phyloP scores from a whole-genome alignment of 2,888 invertebrate species.

The Acholoe squamosa region DNA sequence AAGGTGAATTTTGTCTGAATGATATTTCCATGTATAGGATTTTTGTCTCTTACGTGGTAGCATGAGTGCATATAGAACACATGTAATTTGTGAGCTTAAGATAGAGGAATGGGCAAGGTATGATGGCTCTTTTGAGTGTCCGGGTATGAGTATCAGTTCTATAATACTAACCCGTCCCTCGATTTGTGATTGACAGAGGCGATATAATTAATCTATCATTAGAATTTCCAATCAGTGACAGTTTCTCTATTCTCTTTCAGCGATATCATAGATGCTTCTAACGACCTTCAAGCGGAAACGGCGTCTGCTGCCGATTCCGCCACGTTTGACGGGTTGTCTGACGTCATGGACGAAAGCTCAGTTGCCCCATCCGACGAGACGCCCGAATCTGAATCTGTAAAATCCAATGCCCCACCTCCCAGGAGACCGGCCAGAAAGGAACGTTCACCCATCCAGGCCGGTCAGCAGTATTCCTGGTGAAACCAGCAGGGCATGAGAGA shows the following conservation, averaged over 20 bases:
- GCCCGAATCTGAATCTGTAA: not conserved
- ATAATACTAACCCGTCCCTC: no score
- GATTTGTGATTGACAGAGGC: no score
- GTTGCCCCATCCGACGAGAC: not conserved
- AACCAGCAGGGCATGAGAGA: not conserved
- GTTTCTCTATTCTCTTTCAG: not conserved
- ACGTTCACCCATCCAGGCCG: constrained; percentile 37
- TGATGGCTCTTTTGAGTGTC: no score
- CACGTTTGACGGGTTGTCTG: constrained; percentile 26
- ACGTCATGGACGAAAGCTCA: constrained; percentile 28
- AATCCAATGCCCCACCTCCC: not conserved
- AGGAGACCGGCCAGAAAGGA: constrained; percentile 27
- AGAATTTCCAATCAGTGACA: no score
- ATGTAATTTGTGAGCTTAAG: no score
- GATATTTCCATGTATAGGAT: no score
- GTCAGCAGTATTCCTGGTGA: constrained; percentile 57
- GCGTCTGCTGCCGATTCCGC: constrained; percentile 32
- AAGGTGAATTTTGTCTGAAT: not conserved
- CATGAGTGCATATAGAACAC: no score
- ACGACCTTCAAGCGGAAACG: constrained; percentile 40
- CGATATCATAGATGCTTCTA: not conserved
- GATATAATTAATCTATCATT: no score
- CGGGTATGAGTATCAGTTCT: no score
- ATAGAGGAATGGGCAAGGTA: no score
- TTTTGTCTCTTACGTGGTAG: no score